Evolutionary conservation across 2,888 invertebrate species (phyloP), one percentile per base, ranked within the genome.

Genomic region (Prenolepis imparis): DNA sequence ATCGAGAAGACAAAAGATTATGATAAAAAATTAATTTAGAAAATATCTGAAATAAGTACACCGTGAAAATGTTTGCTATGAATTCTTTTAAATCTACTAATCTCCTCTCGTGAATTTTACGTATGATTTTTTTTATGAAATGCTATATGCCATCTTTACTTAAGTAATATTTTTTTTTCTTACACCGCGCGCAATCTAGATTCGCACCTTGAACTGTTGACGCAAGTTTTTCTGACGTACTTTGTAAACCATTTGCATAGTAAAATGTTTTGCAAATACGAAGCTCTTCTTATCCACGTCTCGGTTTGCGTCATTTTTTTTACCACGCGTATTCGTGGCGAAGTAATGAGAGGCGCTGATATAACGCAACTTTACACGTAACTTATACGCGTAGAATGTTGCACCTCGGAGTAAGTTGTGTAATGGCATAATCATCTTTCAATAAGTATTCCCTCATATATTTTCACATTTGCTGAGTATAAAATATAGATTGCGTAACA

Each of bases 401-500:
- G 64, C 86, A 64, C n/a, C n/a, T 28, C 61, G 73, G 39, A 74
- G 44, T 41, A 73, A 61, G 59, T 39, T 64, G 48, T 52, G 11
- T 24, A 24, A 36, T 85, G 84, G 41, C 41, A 88, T 81, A 86
- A 88, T 86, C 80, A 52, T 72, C 73, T 74, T 48, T 80, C 67
- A 82, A 77, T 81, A 81, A 82, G 68, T 80, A 39, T 55, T 74
- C 57, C 21, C 57, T 63, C 74, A 64, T 86, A 78, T 82, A 68
- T 75, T 72, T 81, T 63, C 63, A 39, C 67, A 28, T 74, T 75
- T 15, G 55, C 57, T 84, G 28, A 77, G 68, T 44, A 28, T 70
- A 39, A 75, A 21, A 66, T 57, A 52, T 52, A 52, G n/a, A 8
- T 52, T n/a, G n/a, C 8, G 2, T 52, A 6, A 48, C 61, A 80